Percentiles rank a stretch among this genome's conserved stretches.
Evolutionary conservation across 2,888 invertebrate species (phyloP).

Genomic region (Ischnus inquisitorius): DNA sequence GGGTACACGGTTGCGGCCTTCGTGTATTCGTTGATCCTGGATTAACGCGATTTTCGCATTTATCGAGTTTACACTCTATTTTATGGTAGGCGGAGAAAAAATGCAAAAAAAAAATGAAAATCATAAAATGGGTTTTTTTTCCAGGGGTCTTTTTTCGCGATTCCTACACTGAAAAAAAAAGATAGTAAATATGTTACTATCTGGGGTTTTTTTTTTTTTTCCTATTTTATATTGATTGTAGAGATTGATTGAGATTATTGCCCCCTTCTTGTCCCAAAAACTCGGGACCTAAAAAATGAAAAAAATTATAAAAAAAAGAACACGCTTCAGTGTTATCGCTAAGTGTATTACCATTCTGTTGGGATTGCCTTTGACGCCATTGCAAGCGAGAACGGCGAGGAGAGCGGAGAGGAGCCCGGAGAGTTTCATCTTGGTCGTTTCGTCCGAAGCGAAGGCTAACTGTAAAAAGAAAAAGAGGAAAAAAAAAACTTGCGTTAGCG

Average conservation of each 20-base stretch:
- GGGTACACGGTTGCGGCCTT: slow-evolving; percentile 4
- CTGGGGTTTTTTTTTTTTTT: too few species aligned
- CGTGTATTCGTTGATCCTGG: not conserved
- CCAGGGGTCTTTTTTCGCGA: too few species aligned
- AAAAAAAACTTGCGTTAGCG: not conserved
- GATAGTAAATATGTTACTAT: too few species aligned
- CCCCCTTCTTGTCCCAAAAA: not conserved
- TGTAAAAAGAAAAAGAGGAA: slow-evolving; percentile 25
- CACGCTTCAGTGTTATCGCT: not conserved
- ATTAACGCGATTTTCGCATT: slow-evolving; percentile 4
- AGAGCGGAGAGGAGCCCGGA: slow-evolving; percentile 20
- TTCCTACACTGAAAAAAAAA: too few species aligned
- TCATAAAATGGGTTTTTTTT: too few species aligned
- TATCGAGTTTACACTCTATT: not conserved
- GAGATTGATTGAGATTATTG: too few species aligned
- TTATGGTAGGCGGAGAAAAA: too few species aligned
- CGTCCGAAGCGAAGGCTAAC: slow-evolving; percentile 15
- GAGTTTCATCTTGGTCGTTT: slow-evolving; percentile 36
- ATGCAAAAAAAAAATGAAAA: too few species aligned
- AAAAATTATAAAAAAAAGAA: not conserved
- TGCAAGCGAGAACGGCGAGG: slow-evolving; percentile 16
- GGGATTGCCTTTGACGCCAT: slow-evolving; percentile 28
- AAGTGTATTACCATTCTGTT: slow-evolving; percentile 41
- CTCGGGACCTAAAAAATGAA: not conserved
- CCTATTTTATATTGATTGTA: too few species aligned